These are phyloP conservation scores for Malurus leucopterus DNA, from an alignment of 2,797 vertebrate species.

Conservation along the genomic window DNA sequence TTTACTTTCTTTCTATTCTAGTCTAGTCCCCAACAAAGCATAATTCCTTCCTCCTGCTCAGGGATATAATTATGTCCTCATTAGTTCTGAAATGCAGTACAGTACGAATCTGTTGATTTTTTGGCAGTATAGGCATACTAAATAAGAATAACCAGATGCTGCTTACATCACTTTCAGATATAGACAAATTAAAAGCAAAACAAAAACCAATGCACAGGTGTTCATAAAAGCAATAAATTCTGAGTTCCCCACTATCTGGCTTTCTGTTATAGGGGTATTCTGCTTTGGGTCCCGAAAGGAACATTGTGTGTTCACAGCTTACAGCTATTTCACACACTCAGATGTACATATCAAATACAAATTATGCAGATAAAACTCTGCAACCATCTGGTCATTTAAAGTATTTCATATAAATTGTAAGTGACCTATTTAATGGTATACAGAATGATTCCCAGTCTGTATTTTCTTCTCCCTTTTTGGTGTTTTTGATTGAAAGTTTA, in stretches of 20 bases:
- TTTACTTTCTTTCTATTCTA: constrained; percentile 27
- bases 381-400: constrained; percentile 31
- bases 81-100: constrained; percentile 61
- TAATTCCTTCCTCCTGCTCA: constrained; percentile 56
- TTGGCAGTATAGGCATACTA: constrained; percentile 43
- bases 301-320: neutral
- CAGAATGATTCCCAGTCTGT: neutral
- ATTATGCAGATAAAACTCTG: constrained; percentile 24
- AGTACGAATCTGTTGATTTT: constrained; percentile 57
- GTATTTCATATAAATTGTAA: neutral
- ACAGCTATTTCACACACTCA: constrained; percentile 21
- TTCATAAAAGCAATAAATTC: constrained; percentile 31
- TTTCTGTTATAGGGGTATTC: neutral
- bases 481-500: constrained; percentile 18
- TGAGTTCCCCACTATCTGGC: neutral
- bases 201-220: constrained; percentile 47
- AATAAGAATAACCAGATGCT: constrained; percentile 62
- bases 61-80: constrained; percentile 62
- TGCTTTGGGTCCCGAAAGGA: neutral
- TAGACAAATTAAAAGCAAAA: constrained; percentile 58
- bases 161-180: constrained; percentile 60
- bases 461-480: neutral
- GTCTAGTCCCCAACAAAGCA: constrained; percentile 39
- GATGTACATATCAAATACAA: constrained; percentile 15
- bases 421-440: constrained; percentile 12